Evolutionary conservation across 2,797 vertebrate genomes (phyloP), one percentile per base, ranked within the genome.

Genomic region (Argyrosomus regius): DNA sequence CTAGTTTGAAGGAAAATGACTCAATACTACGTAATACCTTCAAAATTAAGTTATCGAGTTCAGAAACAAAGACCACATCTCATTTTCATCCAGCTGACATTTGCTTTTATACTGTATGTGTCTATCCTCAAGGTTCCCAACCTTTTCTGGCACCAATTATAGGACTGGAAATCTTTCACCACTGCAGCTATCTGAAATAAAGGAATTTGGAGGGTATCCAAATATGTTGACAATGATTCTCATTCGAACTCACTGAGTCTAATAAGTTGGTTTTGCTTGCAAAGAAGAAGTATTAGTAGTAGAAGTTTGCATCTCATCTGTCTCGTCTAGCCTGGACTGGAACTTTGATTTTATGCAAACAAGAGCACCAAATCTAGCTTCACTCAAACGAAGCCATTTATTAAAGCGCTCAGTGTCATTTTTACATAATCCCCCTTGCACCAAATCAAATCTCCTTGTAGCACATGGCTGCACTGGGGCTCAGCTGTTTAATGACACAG

Each of bases 301-400:
- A 1, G 57, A 52, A 63, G 49, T 76, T 31, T 52, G 8, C 73
- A 68, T 39, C 52, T 80, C 35, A 54, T 72, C 58, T 65, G 35
- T 54, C 50, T 63, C 26, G 11, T 62, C 39, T 41, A 16, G 1
- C 43, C 57, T 28, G 50, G 35, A 56, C 52, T 31, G 16, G 22
- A 20, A 28, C 24, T 67, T 77, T 59, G 69, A 77, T 68, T 65
- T 57, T 14, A 72, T 72, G 11, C 31, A 77, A 67, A 61, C 18
- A 46, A 43, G 41, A 50, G 10, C 41, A 8, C 28, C 22, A 60
- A 78, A 72, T 63, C 50, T 31, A 24, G 28, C 24, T 24, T 50
- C 13, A 26, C 45, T 52, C 12, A 43, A 57, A 50, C 26, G 35
- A 22, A 43, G 26, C 26, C 16, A 35, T 8, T 3, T 45, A 24